Conservation (phyloP, 2,113 vertebrate genomes). For the Cavia aperea region DNA sequence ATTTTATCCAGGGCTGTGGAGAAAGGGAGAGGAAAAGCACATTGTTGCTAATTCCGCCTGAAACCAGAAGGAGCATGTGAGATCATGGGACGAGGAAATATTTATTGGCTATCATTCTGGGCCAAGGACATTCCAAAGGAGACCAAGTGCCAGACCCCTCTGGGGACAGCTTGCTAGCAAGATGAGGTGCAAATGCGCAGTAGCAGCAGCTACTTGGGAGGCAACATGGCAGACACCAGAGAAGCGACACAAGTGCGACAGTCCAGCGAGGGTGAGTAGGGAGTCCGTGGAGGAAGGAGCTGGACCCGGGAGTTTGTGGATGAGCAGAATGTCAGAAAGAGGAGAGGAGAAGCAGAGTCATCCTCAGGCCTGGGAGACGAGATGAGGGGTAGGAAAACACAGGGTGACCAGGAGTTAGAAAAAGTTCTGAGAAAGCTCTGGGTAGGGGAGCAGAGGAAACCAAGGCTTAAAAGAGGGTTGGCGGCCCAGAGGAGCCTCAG, state of each 20-base stretch:
- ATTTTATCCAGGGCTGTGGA: background rate
- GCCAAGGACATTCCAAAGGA: background rate
- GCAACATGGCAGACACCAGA: background rate
- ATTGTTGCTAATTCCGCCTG: background rate
- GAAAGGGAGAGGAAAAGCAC: no score
- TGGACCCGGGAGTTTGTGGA: background rate
- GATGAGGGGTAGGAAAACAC: background rate
- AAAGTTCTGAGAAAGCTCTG: background rate
- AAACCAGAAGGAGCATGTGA: background rate
- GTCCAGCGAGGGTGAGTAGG: background rate
- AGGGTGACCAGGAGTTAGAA: background rate
- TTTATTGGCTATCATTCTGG: background rate
- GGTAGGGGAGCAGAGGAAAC: background rate
- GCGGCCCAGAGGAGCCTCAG: background rate
- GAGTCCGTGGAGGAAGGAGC: background rate
- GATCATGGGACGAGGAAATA: background rate
- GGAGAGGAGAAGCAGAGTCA: background rate
- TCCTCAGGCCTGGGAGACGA: background rate
- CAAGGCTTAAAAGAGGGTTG: background rate
- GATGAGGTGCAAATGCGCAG: background rate
- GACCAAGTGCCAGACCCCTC: background rate
- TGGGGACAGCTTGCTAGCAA: background rate
- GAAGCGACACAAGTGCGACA: fast-evolving
- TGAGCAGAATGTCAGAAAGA: background rate
- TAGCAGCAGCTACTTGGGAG: background rate